Conservation (phyloP, 2,888 invertebrate genomes). For the Trichopoda pennipes region DNA sequence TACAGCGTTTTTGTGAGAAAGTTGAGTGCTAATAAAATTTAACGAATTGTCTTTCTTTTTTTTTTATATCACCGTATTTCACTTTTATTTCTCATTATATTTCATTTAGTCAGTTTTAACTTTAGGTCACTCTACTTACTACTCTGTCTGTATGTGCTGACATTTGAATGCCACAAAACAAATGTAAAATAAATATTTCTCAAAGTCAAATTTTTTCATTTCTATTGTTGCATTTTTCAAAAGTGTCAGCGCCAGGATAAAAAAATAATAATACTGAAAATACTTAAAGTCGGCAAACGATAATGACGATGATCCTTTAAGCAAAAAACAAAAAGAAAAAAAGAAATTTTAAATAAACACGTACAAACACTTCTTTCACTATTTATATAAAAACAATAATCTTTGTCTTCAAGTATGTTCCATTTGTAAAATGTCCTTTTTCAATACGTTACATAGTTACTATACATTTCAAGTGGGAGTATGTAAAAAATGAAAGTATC, state of each 20-base stretch:
- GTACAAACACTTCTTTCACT: slow-evolving; percentile 7
- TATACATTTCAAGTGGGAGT: slow-evolving; percentile 6
- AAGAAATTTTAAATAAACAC: slow-evolving; percentile 7
- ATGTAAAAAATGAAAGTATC: slow-evolving; percentile 5
- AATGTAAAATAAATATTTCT: slow-evolving; percentile 59
- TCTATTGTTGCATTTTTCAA: slow-evolving; percentile 56
- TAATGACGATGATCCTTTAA: too few relatives aligned
- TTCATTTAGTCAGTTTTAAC: not conserved
- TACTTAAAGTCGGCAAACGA: slow-evolving; percentile 1
- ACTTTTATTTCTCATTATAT: not conserved
- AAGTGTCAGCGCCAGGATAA: slow-evolving; percentile 52
- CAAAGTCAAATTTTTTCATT: slow-evolving; percentile 60
- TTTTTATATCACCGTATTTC: too few relatives aligned
- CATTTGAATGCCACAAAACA: slow-evolving; percentile 43
- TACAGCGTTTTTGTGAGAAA: too few relatives aligned
- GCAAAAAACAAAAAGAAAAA: not conserved
- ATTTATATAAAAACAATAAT: slow-evolving; percentile 33
- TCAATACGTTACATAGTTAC: not conserved
- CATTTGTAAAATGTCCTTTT: slow-evolving; percentile 49
- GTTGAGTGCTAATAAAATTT: too few relatives aligned
- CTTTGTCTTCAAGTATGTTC: slow-evolving; percentile 28
- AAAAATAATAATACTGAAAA: slow-evolving; percentile 6
- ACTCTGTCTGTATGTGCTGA: slow-evolving; percentile 3
- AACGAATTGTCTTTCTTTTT: too few relatives aligned
- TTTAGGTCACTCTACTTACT: slow-evolving; percentile 32